Evolutionary conservation across 2,797 vertebrate genomes (phyloP).

Genomic region (Xenops minutus): DNA sequence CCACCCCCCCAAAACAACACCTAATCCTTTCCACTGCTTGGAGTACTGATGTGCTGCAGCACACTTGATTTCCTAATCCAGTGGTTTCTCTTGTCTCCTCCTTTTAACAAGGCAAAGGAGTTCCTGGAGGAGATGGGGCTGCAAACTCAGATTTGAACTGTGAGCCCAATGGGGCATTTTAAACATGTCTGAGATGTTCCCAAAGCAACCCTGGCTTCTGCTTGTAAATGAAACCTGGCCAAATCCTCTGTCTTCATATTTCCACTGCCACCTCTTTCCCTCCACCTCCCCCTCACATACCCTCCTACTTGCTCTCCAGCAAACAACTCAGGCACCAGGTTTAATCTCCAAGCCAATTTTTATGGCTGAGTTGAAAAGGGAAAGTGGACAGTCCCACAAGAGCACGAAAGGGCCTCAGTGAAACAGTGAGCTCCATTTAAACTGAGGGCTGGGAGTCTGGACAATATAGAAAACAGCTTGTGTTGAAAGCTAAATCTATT

Average conservation of each 20-base stretch:
- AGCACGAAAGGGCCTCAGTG: conserved; percentile 26
- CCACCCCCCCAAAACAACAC: not conserved
- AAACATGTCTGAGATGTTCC: not conserved
- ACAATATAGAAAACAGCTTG: not conserved
- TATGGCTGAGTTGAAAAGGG: conserved; percentile 17
- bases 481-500: not conserved
- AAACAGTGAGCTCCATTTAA: not conserved
- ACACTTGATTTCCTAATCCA: not conserved
- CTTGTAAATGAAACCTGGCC: not conserved
- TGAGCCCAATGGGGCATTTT: not conserved
- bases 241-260: not conserved
- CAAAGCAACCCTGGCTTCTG: not conserved
- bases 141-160: not conserved
- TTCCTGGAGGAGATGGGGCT: not conserved
- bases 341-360: conserved; percentile 26
- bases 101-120: not conserved
- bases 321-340: not conserved
- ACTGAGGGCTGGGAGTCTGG: not conserved
- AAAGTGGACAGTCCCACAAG: not conserved
- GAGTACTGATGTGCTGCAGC: not conserved
- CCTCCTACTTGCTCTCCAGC: not conserved
- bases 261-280: not conserved
- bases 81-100: not conserved
- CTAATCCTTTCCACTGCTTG: not conserved
- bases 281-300: not conserved